Evolutionary conservation across 2,797 vertebrate genomes (phyloP), one percentile per base, ranked within the genome.

Genomic region (Cynopterus sphinx): DNA sequence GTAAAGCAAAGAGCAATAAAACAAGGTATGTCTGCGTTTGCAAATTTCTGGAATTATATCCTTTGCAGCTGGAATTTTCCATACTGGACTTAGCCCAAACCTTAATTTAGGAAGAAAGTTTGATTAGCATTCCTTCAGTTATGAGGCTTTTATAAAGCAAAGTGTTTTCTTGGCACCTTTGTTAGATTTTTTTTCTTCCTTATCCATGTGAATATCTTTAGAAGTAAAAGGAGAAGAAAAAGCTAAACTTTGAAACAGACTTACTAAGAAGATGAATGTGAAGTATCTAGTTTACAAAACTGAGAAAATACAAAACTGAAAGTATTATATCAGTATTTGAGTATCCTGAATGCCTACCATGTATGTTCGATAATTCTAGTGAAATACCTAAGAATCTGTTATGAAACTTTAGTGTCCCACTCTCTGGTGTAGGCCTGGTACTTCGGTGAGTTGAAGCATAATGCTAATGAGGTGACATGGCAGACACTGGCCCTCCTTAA

Each of bases 101-200:
- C 16, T 90, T 59, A 85, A 79, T 63, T 68, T 83, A 39, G 24
- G 73, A 12, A 65, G 73, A 94, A 87, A 59, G 33, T 91, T 82
- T 88, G 53, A 95, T 93, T 68, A 91, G 59, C 71, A 63, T 93
- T 75, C 71, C 41, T 92, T 59, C 63, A 5, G n/a, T 81, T 77
- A 49, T 31, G 15, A 96, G 75, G 9, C 9, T 10, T 61, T 96
- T 90, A 89, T 74, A 85, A 90, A 90, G 41, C 46, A 61, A 87
- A 90, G 73, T 46, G 57, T 87, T 92, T 94, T 88, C 71, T 51
- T 94, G 91, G 55, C 55, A 53, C 22, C 13, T 82, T 84, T 57
- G 16, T 36, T 49, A 70, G 63, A 11, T 57, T 39, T 51, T 75
- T 86, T 81, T 87, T 53, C 53, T 90, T 94, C 33, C 77, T 92